These are phyloP conservation scores for Scophthalmus maximus DNA, from an alignment of 2,113 vertebrate species.

Conservation along the genomic window DNA sequence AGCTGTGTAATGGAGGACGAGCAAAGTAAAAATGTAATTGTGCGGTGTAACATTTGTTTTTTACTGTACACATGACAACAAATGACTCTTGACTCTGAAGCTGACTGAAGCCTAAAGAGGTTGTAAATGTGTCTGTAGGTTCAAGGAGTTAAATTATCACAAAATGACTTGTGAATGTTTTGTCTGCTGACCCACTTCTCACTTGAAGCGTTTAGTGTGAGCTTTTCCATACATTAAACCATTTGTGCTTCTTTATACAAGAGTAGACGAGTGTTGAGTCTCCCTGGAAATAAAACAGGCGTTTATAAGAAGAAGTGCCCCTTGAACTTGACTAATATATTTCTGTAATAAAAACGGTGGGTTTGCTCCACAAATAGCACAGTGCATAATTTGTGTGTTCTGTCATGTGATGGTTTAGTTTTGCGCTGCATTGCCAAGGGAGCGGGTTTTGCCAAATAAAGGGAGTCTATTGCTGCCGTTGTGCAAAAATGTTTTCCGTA, in stretches of 20 bases:
- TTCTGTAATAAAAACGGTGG: conserved; percentile 6
- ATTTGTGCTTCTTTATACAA: background rate
- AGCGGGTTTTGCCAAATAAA: conserved; percentile 15
- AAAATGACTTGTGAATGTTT: conserved; percentile 32
- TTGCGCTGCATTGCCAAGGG: conserved; percentile 24
- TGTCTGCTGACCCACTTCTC: conserved; percentile 7
- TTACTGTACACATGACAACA: too few species aligned
- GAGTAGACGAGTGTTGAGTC: background rate
- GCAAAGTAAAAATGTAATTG: too few species aligned
- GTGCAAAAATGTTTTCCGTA: too few species aligned
- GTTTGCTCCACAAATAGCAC: conserved; percentile 12
- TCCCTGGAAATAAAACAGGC: background rate
- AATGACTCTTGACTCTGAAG: too few species aligned
- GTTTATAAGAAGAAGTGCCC: conserved; percentile 10
- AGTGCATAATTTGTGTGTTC: background rate
- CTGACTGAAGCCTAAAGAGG: conserved; percentile 3
- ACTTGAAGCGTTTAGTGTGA: conserved; percentile 15
- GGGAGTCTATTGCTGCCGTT: conserved; percentile 2
- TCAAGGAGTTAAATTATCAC: conserved; percentile 20
- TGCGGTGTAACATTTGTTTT: too few species aligned
- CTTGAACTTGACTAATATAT: background rate
- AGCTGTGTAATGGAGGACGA: too few species aligned
- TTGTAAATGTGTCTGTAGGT: conserved; percentile 7
- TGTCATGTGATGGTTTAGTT: conserved; percentile 29
- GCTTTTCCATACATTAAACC: background rate